Percentiles rank a stretch among this genome's conserved stretches.
Conservation (phyloP, 2,888 invertebrate species). For the Metacarcinus magister region DNA sequence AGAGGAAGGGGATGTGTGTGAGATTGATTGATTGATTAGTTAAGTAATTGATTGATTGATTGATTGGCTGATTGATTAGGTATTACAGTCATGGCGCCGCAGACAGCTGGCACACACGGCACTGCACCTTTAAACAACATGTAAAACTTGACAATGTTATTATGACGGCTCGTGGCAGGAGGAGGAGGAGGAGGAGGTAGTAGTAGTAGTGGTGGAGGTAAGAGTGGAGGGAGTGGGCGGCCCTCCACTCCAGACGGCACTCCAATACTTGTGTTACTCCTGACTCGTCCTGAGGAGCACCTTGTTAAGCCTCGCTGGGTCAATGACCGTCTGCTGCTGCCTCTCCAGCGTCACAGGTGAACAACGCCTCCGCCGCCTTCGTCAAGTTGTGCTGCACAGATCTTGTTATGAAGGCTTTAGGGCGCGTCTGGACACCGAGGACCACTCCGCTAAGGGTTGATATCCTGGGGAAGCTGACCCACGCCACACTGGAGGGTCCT, state of each 20-base stretch:
- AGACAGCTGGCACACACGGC: background rate
- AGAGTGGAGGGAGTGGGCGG: background rate
- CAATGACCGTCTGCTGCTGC: slow-evolving; percentile 53
- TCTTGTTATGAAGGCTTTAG: slow-evolving; percentile 39
- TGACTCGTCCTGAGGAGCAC: slow-evolving; percentile 40
- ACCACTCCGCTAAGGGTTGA: background rate
- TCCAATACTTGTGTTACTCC: slow-evolving; percentile 55
- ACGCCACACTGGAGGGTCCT: slow-evolving; percentile 21
- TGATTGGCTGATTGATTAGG: background rate
- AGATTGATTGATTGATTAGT: background rate
- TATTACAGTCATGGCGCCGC: background rate
- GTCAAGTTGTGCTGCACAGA: background rate
- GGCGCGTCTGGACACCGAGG: background rate
- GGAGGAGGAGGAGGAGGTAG: background rate
- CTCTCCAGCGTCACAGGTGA: background rate
- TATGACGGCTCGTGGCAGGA: background rate
- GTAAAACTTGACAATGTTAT: background rate
- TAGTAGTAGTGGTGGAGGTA: background rate
- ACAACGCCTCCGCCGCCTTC: background rate
- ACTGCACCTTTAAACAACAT: too few species aligned
- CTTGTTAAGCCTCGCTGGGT: slow-evolving; percentile 57
- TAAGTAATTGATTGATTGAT: background rate
- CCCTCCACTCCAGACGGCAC: slow-evolving; percentile 43
- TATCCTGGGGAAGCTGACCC: slow-evolving; percentile 56
- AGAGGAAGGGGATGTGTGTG: background rate